phyloP scores from a whole-genome alignment of 2,113 vertebrate species.

The Brachirus orientalis region DNA sequence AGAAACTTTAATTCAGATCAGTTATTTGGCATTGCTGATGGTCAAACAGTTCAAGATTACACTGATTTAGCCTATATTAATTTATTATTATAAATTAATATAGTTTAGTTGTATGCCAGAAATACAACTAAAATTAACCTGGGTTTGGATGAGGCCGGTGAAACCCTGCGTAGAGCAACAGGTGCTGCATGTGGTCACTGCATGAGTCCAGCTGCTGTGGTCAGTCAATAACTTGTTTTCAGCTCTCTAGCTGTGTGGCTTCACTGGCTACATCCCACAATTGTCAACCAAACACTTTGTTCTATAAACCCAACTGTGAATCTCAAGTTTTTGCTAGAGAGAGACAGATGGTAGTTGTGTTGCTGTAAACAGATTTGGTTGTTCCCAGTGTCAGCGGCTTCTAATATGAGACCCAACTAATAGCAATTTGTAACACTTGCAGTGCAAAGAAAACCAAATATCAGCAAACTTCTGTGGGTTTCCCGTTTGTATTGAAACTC shows the following conservation, averaged over 20 bases:
- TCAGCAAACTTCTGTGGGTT: background rate
- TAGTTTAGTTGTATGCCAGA: background rate
- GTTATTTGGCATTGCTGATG: no score
- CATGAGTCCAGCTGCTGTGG: background rate
- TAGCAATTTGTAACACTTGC: background rate
- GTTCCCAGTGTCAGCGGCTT: background rate
- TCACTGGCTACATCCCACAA: background rate
- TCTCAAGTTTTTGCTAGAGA: no score
- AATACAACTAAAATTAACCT: no score
- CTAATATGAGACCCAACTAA: background rate
- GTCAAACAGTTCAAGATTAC: no score
- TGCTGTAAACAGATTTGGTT: background rate
- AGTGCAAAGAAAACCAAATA: background rate
- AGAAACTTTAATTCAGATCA: no score
- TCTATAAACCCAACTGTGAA: no score
- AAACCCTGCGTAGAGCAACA: background rate
- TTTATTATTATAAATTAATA: no score
- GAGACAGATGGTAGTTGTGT: no score
- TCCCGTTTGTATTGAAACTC: background rate
- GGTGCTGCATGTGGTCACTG: background rate
- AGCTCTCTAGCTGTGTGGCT: background rate
- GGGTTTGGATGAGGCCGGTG: background rate
- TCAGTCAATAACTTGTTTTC: background rate
- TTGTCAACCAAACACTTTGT: no score
- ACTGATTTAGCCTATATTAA: no score